Evolutionary conservation across 2,113 vertebrate genomes (phyloP), one percentile per base, ranked within the genome.

Genomic region (Leiothrix lutea): DNA sequence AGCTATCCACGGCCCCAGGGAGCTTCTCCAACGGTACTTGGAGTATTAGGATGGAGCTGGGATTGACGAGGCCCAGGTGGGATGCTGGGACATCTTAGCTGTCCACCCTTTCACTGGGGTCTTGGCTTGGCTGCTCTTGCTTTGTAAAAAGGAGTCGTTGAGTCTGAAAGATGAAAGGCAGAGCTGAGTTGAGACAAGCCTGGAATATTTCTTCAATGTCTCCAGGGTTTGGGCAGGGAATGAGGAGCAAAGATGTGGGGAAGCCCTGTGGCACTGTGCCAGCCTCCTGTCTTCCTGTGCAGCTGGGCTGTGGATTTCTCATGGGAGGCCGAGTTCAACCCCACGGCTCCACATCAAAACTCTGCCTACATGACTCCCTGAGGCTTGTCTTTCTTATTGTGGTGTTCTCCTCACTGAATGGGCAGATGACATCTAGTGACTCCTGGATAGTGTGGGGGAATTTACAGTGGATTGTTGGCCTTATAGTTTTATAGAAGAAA

Each of bases 201-300:
- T 26, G 31, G 17, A 60, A 35, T 14, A 12, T 44, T 78, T 79
- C 35, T 31, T 48, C 47, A 44, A 14, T 67, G 36, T 11, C 29
- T 58, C 45, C 47, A 44, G 51, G 15, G 6, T n/a, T 21, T 8
- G 3, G 33, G 22, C 38, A 60, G 44, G 47, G 61, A 62, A n/a
- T 14, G 50, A 28, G 22, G 8, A 45, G 14, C 0, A 0, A 57
- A 53, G 54, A 36, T 8, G 2, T 11, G 35, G 54, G 42, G 42
- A 85, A 79, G 31, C 13, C 48, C 26, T 21, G 31, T 21, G 4
- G 42, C 3, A 2, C 23, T 17, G 23, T 66, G 40, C 48, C 40
- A 75, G 38, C 26, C 29, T 87, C 12, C 47, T 50, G 19, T 61
- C 45, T 56, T 31, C 42, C 13, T 69, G 31, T 38, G 12, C 0